Evolutionary conservation across 2,797 vertebrate species (phyloP), one percentile per base, ranked within the genome.

Genomic region (Hyperoplus lanceolatus): DNA sequence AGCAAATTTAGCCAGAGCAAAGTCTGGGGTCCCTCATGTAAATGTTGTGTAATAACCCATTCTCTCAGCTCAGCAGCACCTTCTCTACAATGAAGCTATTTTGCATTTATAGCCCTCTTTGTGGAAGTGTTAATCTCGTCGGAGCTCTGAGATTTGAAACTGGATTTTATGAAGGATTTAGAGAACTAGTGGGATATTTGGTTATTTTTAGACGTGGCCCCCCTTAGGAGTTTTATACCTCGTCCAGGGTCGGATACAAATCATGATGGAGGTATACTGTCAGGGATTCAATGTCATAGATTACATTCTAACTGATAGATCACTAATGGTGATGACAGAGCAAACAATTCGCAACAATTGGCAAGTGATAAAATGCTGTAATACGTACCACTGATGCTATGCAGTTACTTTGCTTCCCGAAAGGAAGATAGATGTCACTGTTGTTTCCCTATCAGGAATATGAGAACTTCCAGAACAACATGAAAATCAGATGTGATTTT

Each of bases 21-120:
- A 85, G 82, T 82, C 88, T 83, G 45, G 50, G 45, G 50, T 13
- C 13, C 18, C 56, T 53, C 63, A 69, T 76, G 74, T 83, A 62
- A 79, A 78, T 61, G 69, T 90, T 88, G 58, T 65, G 72, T 67
- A 90, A 91, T 56, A 8, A 43, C 29, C 29, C 29, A 29, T 29
- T 29, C 29, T 29, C 29, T 3, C 29, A 29, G 29, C 29, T 29
- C 29, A 29, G 29, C 29, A 29, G 29, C 29, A 29, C 29, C 29
- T 29, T 29, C 29, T 29, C 29, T 29, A 29, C 29, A 29, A 29
- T 29, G 29, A 29, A 3, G 29, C 29, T 29, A 29, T 29, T 29
- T 29, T 29, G 29, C 29, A 29, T 29, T 29, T 29, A 29, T 29
- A 29, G 29, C 64, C 18, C 38, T 80, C 42, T 46, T 70, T 83